phyloP scores from a whole-genome alignment of 1,140 invertebrate species.

The Drosophila oshimai region DNA sequence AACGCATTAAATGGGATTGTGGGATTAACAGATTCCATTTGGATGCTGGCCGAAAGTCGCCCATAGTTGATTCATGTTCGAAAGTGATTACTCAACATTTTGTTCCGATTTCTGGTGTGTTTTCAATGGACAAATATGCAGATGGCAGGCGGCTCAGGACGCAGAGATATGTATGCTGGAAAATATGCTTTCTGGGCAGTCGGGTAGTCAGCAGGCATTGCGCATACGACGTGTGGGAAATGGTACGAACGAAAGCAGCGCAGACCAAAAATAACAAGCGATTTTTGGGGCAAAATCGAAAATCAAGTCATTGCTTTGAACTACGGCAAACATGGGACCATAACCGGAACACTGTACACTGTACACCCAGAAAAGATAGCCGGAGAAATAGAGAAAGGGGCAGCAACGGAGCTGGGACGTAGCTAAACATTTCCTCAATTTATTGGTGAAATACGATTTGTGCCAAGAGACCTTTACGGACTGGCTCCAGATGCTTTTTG shows the following conservation, averaged over 20 bases:
- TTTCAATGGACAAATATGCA: conserved; percentile 13
- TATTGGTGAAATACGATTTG: conserved; percentile 73
- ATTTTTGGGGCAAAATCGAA: conserved; percentile 52
- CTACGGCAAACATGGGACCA: conserved; percentile 38
- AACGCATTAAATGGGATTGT: conserved; percentile 12
- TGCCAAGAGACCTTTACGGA: conserved; percentile 57
- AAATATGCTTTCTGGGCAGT: conserved; percentile 26
- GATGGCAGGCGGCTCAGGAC: conserved; percentile 6
- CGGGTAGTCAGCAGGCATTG: conserved; percentile 30
- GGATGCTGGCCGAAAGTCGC: background rate
- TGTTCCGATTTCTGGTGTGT: background rate
- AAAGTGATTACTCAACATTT: conserved; percentile 45
- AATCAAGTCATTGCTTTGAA: conserved; percentile 60
- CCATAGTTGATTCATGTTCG: background rate
- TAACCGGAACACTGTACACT: background rate
- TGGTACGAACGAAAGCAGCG: conserved; percentile 12
- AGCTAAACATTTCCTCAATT: conserved; percentile 71
- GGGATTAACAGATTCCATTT: conserved; percentile 13
- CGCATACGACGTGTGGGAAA: conserved; percentile 14
- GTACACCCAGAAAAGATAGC: conserved; percentile 1
- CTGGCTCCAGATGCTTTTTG: conserved; percentile 45
- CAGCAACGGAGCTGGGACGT: background rate
- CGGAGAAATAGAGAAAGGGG: background rate
- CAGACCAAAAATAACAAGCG: conserved; percentile 35
- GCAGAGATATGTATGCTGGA: conserved; percentile 15